Evolutionary conservation across 2,888 invertebrate genomes (phyloP).

Genomic region (Protophormia terraenovae): DNA sequence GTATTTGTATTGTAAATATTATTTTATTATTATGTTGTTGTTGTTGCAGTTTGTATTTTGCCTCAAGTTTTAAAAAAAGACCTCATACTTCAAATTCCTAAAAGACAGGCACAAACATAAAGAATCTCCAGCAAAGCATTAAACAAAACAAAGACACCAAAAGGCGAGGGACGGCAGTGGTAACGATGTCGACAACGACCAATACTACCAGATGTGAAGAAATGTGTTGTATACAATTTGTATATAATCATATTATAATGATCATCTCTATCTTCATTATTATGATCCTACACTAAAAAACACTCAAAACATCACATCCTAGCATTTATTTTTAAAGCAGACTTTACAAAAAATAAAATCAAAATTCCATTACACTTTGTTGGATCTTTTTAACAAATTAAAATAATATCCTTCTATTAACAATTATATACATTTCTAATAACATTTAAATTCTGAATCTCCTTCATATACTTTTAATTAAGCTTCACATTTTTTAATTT

Average conservation of each 20-base stretch:
- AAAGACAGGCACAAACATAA: conserved; percentile 34
- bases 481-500: too few species aligned
- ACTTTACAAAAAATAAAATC: background rate
- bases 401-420: too few species aligned
- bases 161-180: background rate
- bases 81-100: conserved; percentile 50
- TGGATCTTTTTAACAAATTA: too few species aligned
- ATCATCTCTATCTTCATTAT: conserved; percentile 6
- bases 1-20: background rate
- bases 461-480: too few species aligned
- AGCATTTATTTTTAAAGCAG: background rate
- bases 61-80: conserved; percentile 44
- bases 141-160: conserved; percentile 12
- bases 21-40: background rate
- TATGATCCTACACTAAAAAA: background rate
- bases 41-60: conserved; percentile 18
- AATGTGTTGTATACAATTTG: conserved; percentile 16
- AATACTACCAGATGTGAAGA: conserved; percentile 33
- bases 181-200: conserved; percentile 1
- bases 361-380: too few species aligned
- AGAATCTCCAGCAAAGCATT: conserved; percentile 40
- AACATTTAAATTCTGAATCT: too few species aligned
- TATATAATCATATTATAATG: conserved; percentile 10
- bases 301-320: background rate
- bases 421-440: too few species aligned